Percentiles rank a stretch among this genome's conserved stretches.
Conservation (phyloP, 2,113 vertebrate genomes). For the Amblyopsis rosae region DNA sequence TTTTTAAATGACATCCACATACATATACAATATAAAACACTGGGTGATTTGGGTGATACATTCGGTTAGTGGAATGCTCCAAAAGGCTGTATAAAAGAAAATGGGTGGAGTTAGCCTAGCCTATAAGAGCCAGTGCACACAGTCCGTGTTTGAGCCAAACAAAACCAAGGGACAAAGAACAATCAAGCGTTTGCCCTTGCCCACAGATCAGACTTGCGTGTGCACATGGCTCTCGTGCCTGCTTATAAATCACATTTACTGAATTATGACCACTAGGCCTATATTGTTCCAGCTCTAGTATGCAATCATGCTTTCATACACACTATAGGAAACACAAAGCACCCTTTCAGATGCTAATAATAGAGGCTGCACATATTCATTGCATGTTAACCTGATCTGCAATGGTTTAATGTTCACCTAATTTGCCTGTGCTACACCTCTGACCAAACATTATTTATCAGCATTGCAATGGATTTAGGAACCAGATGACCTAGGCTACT, state of each 20-base stretch:
- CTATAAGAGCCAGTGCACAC: no score
- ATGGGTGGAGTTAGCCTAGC: constrained; percentile 50
- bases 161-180: constrained; percentile 28
- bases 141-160: not conserved
- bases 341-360: constrained; percentile 37
- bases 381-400: constrained; percentile 14
- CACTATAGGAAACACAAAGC: constrained; percentile 52
- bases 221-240: constrained; percentile 40
- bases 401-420: constrained; percentile 12
- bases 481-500: not conserved
- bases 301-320: constrained; percentile 30
- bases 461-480: not conserved
- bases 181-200: constrained; percentile 35
- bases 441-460: constrained; percentile 8
- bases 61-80: no score
- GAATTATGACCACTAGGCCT: constrained; percentile 50
- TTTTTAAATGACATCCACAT: no score
- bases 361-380: constrained; percentile 23
- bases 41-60: no score
- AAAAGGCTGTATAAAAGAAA: constrained; percentile 11
- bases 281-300: constrained; percentile 38
- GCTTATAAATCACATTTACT: constrained; percentile 61
- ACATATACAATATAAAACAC: no score
- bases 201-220: constrained; percentile 32
- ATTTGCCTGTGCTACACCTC: not conserved